A percentile compares a stretch with the other conserved stretches of the same genome.
phyloP scores from a whole-genome alignment of 2,797 vertebrate species.

The Lutjanus argentimaculatus region DNA sequence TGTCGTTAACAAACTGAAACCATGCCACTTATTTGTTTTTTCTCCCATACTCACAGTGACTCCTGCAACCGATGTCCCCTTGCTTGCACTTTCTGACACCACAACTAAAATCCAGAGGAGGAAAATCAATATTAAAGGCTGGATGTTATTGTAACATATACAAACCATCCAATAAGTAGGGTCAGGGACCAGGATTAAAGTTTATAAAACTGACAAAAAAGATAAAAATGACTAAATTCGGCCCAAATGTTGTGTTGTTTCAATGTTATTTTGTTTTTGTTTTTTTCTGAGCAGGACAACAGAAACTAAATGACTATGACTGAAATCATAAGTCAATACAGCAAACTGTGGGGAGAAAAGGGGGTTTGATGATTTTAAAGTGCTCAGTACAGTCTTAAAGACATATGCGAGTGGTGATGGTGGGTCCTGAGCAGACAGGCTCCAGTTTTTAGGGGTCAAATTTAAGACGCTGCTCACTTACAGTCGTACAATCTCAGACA shows the following conservation, averaged over 20 bases:
- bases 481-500: background rate
- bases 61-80: slow-evolving; percentile 86
- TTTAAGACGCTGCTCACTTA: background rate
- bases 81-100: slow-evolving; percentile 88
- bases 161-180: too few species aligned
- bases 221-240: background rate
- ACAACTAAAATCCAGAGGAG: slow-evolving; percentile 85
- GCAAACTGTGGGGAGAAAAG: too few species aligned
- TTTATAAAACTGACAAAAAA: background rate
- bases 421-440: background rate
- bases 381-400: background rate
- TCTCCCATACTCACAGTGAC: slow-evolving; percentile 84
- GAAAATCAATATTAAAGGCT: background rate
- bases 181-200: too few species aligned
- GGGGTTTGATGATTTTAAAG: too few species aligned
- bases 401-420: too few species aligned
- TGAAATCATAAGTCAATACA: too few species aligned
- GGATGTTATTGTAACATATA: too few species aligned
- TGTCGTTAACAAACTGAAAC: background rate
- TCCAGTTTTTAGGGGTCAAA: background rate
- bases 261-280: too few species aligned
- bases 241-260: background rate
- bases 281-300: too few species aligned
- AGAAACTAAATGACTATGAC: too few species aligned
- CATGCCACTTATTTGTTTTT: background rate